Base-by-base conservation (phyloP, 1,140 invertebrate genomes). In the Chionoecetes opilio region DNA sequence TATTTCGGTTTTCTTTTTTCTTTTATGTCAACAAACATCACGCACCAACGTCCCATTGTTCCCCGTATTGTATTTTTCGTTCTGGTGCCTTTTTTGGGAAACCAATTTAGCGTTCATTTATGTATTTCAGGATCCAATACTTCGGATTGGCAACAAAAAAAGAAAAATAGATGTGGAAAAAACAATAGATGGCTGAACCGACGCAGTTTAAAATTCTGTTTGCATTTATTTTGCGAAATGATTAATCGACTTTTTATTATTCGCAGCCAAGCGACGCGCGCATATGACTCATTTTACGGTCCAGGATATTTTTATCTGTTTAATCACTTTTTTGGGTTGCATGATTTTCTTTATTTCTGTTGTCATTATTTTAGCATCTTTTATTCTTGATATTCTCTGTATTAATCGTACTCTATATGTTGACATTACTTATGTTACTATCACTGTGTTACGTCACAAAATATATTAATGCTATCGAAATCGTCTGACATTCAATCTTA, bases 161-260 rank as follows among this genome's bases (percentile, higher is more conserved):
- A 32, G 29, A n/a, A 87, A 41, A 87, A 87, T 35, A 87, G 29
- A 87, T 5, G 0, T 26, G 86, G 35, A 35, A 35, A 41, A 87
- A 34, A 87, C 26, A 87, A 41, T 37, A n/a, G 86, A 35, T 6
- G 38, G 63, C 63, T 8, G 63, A 75, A 29, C 88, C 11, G 31
- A 38, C 37, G 46, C 88, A 90, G 88, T 90, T 75, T 75, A 75
- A 90, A 90, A 90, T 41, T 41, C 46, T 35, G 85, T 53, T 34
- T 91, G 90, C 46, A 91, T 91, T 63, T 91, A 53, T 91, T 91
- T 91, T 91, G 63, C 35, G 41, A 91, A 75, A 91, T 91, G 90
- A 91, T 91, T 91, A 91, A 91, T 91, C 37, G 90, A 46, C 38
- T 29, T 91, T n/a, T 17, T 53, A 91, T 91, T 91, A 91, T 91